These are phyloP conservation scores for Mythimna impura DNA, from an alignment of 2,888 invertebrate genomes.

Conservation along the genomic window DNA sequence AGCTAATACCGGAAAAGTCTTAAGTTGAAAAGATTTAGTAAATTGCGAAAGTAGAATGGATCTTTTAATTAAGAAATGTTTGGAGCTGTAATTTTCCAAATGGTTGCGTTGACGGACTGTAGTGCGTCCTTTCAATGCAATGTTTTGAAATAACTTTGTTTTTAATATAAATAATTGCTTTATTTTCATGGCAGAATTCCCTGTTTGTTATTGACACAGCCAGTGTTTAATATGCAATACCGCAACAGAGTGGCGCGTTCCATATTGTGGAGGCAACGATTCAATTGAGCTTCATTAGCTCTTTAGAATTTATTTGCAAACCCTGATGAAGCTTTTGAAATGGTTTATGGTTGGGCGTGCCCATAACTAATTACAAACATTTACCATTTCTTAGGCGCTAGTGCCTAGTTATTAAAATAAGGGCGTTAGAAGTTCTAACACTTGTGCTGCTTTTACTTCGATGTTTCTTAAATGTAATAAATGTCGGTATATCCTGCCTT, in stretches of 20 bases:
- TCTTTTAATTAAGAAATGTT: constrained; percentile 22
- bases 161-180: neutral
- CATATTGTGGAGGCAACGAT: neutral
- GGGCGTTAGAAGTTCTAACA: neutral
- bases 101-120: neutral
- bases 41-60: constrained; percentile 26
- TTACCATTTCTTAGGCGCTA: neutral
- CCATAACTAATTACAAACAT: constrained; percentile 12
- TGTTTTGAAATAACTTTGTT: neutral
- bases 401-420: neutral
- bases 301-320: constrained; percentile 12
- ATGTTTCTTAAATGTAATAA: neutral
- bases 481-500: neutral
- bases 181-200: neutral
- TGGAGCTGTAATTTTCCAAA: neutral
- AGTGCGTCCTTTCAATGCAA: neutral
- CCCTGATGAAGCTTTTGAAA: constrained; percentile 18
- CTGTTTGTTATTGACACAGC: neutral
- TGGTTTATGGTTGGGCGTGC: neutral
- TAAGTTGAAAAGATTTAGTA: constrained; percentile 13
- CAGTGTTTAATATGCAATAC: constrained; percentile 17
- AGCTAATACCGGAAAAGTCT: constrained; percentile 9
- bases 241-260: neutral
- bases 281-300: constrained; percentile 23
- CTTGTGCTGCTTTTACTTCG: neutral